Conservation (phyloP, 2,113 vertebrate species). For the Cygnus buccinator region DNA sequence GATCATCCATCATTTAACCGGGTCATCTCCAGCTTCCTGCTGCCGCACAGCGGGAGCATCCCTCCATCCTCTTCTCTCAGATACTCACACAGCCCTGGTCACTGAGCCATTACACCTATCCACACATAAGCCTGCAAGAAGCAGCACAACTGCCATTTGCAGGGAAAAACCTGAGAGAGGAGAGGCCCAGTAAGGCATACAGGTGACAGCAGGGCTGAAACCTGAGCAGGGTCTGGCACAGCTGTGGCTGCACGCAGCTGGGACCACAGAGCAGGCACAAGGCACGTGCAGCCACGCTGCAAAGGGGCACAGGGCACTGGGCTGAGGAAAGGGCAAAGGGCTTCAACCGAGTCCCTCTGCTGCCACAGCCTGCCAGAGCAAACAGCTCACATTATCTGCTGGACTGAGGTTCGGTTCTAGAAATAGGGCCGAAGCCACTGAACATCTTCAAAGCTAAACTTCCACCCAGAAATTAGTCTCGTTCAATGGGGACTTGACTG, state of each 20-base stretch:
- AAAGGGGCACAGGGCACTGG: neutral
- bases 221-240: neutral
- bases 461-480: neutral
- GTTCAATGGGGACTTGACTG: neutral
- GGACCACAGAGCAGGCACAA: neutral
- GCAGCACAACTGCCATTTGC: neutral
- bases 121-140: neutral
- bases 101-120: neutral
- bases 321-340: neutral
- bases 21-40: neutral
- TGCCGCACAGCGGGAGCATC: accelerated
- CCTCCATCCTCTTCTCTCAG: neutral
- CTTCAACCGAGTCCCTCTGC: neutral
- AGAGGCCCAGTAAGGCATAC: neutral
- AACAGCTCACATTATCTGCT: neutral
- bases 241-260: neutral
- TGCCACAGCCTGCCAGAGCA: neutral
- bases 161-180: neutral
- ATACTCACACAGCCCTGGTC: neutral
- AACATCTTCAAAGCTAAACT: neutral
- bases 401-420: neutral
- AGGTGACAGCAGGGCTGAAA: neutral
- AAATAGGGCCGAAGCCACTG: neutral
- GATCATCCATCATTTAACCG: neutral
- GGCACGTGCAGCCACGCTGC: neutral